phyloP scores from a whole-genome alignment of 1,140 invertebrate species.

The Pseudachorutes palmiensis region DNA sequence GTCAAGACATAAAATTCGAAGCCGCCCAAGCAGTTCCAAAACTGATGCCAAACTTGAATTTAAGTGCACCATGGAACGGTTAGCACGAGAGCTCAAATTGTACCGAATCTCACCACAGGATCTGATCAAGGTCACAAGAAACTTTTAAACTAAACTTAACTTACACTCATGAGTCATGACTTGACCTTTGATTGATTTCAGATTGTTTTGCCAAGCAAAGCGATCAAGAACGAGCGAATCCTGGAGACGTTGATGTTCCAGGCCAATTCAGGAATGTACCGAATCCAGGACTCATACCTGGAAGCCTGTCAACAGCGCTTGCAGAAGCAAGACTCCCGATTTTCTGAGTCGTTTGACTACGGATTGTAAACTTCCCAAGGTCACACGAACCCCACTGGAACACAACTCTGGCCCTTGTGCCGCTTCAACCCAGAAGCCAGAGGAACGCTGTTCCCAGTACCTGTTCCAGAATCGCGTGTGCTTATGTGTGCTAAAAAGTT shows the following conservation, averaged over 20 bases:
- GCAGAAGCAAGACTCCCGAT: conserved; percentile 75
- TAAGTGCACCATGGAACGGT: conserved; percentile 80
- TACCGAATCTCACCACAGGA: conserved; percentile 86
- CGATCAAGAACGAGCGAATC: conserved; percentile 85
- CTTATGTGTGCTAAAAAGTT: not conserved
- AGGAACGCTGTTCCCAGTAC: too few relatives aligned
- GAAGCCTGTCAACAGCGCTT: conserved; percentile 77
- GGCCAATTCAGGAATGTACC: conserved; percentile 83
- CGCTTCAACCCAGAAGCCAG: too few relatives aligned
- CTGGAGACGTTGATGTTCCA: conserved; percentile 87
- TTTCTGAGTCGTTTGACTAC: conserved; percentile 69
- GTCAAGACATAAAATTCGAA: conserved; percentile 69
- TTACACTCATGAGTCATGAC: not conserved
- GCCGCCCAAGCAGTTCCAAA: conserved; percentile 57
- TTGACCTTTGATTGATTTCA: conserved; percentile 43
- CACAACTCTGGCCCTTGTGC: not conserved
- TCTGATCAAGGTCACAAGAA: conserved; percentile 64
- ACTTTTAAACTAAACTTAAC: not conserved
- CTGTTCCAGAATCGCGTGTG: not conserved
- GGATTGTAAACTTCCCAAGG: conserved; percentile 46
- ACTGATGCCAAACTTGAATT: conserved; percentile 75
- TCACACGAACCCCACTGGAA: conserved; percentile 6
- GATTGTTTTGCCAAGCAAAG: conserved; percentile 84
- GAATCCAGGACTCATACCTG: conserved; percentile 76
- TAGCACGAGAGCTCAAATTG: conserved; percentile 78